These are phyloP conservation scores for Nerophis lumbriciformis DNA, from an alignment of 2,113 vertebrate species.

Conservation along the genomic window DNA sequence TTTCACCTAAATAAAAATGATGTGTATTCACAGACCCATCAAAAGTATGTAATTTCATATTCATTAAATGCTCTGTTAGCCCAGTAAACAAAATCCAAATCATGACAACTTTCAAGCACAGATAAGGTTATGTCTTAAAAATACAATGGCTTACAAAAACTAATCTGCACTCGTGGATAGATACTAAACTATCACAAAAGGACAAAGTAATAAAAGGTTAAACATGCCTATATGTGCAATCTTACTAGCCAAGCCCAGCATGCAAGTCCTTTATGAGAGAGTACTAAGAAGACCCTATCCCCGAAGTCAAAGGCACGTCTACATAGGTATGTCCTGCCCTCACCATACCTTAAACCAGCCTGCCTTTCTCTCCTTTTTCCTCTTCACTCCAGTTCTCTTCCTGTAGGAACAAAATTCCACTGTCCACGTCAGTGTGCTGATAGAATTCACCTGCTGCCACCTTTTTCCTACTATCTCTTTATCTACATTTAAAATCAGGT, in stretches of 20 bases:
- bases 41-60: conserved; percentile 2
- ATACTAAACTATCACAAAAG: conserved; percentile 36
- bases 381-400: conserved; percentile 46
- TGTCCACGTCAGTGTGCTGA: conserved; percentile 19
- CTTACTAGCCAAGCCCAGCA: conserved; percentile 99
- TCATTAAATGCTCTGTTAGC: conserved; percentile 19
- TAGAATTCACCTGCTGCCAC: conserved; percentile 19
- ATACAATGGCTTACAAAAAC: conserved; percentile 20
- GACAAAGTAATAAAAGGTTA: conserved; percentile 68
- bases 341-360: conserved; percentile 33
- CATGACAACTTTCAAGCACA: conserved; percentile 5
- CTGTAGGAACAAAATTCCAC: conserved; percentile 16
- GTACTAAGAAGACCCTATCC: conserved; percentile 99
- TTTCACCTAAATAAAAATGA: conserved; percentile 28
- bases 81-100: conserved; percentile 17
- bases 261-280: conserved; percentile 98
- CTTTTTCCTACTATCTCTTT: conserved; percentile 21
- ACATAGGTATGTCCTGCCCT: conserved; percentile 87
- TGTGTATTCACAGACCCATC: conserved; percentile 7
- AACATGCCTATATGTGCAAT: conserved; percentile 95
- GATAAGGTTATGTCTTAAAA: conserved; percentile 16
- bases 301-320: conserved; percentile 85
- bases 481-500: conserved; percentile 19
- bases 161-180: conserved; percentile 67
- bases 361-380: conserved; percentile 37